phyloP scores from a whole-genome alignment of 2,888 invertebrate species.

The Phyto melanocephala region DNA sequence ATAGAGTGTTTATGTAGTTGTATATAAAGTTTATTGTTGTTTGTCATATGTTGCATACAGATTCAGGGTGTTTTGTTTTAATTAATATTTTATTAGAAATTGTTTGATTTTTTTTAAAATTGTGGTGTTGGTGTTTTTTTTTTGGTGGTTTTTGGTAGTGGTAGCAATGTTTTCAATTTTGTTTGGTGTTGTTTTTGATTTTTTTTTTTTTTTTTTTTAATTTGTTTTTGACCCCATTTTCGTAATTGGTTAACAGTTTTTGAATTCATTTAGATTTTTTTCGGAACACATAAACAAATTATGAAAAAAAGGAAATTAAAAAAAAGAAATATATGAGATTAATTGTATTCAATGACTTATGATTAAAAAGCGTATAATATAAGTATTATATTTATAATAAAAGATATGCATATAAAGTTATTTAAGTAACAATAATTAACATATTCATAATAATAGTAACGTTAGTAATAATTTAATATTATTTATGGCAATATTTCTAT shows the following conservation, averaged over 20 bases:
- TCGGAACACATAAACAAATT: constrained; percentile 77
- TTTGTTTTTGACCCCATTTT: constrained; percentile 74
- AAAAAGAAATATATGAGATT: constrained; percentile 75
- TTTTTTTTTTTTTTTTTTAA: constrained; percentile 60
- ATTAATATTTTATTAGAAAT: constrained; percentile 8
- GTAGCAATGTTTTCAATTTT: constrained; percentile 51
- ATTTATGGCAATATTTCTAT: constrained; percentile 41
- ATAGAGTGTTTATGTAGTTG: constrained; percentile 1
- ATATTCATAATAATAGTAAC: constrained; percentile 15
- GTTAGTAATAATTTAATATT: neutral
- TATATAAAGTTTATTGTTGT: constrained; percentile 11
- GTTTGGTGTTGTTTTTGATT: constrained; percentile 44
- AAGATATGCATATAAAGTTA: constrained; percentile 33
- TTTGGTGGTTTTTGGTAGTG: neutral
- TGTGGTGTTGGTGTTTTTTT: constrained; percentile 13
- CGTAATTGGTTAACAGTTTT: constrained; percentile 75
- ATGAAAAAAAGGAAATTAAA: constrained; percentile 78
- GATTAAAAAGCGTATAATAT: constrained; percentile 14
- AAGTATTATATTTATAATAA: constrained; percentile 18
- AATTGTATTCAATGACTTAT: constrained; percentile 71
- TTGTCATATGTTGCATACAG: constrained; percentile 35
- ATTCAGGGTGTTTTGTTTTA: constrained; percentile 28
- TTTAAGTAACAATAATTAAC: constrained; percentile 17
- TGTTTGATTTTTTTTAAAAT: neutral
- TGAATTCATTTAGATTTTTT: constrained; percentile 46